Conservation (phyloP, 2,113 vertebrate genomes). For the Gobio gobio region DNA sequence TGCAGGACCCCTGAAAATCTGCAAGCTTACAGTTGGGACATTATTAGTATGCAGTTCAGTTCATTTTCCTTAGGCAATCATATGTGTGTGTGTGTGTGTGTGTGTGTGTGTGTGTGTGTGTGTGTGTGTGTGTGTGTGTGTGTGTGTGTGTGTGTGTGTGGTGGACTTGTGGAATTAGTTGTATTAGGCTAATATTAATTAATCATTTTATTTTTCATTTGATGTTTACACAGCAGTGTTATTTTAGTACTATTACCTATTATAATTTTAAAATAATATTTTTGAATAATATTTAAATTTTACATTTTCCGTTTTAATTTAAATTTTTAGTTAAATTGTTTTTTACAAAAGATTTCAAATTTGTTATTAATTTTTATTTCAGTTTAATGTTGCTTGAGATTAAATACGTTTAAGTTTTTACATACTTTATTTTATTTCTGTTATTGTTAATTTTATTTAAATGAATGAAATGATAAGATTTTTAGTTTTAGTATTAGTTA, state of each 20-base stretch:
- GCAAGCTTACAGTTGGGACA: constrained; percentile 5
- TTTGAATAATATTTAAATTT: neutral
- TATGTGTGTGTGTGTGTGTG: neutral
- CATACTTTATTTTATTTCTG: neutral
- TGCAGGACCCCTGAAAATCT: constrained; percentile 19
- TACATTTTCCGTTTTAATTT: too few species aligned
- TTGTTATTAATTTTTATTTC: too few species aligned
- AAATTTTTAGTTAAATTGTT: too few species aligned
- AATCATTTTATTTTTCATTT: neutral
- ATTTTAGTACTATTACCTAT: too few species aligned
- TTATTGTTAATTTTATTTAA: too few species aligned
- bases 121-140: too few species aligned
- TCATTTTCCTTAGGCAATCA: neutral
- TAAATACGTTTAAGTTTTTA: neutral
- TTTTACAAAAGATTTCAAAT: too few species aligned
- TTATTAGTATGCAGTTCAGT: neutral
- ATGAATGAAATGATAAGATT: too few species aligned
- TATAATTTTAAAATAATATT: neutral
- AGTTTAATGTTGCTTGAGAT: neutral
- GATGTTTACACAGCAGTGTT: neutral
- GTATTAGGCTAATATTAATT: neutral
- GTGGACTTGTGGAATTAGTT: neutral
- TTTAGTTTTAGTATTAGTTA: too few species aligned
- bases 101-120: too few species aligned
- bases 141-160: neutral